Evolutionary conservation across 2,797 vertebrate genomes (phyloP), one percentile per base, ranked within the genome.

Genomic region (Protosalanx chinensis): DNA sequence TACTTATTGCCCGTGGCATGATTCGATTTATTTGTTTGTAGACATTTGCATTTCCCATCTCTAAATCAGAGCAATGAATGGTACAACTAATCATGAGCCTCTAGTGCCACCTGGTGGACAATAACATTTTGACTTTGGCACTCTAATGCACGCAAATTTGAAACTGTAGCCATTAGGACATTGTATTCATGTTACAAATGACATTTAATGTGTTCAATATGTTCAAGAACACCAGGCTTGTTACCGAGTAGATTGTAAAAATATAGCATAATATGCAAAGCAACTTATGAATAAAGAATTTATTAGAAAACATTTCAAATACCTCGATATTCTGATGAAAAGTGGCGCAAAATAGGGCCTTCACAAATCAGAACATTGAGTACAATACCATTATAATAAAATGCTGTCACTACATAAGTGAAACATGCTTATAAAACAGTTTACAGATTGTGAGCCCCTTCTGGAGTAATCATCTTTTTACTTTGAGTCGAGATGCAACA

Each of bases 61-160:
- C n/a, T 20, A 16, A 6, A 30, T 67, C 10, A 27, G 23, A 23
- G 37, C 27, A 3, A 15, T 27, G 35, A n/a, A 57, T 60, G 61
- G 35, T n/a, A 70, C 63, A 60, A 23, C 2, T 7, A 81, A 75
- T 79, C 18, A 27, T 32, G 71, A 75, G 60, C 57, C 75, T 78
- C 76, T 65, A 77, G 70, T 75, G 87, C 87, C 90, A 85, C 72
- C 91, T 91, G 77, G 81, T 91, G 90, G 87, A 32, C 35, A 41
- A 77, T 73, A 64, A 1, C 8, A 56, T 37, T 60, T 80, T 33
- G 6, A 68, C 29, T 4, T 27, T 3, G 18, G 10, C 23, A 32
- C 13, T 63, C 32, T 30, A 61, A 2, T 10, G n/a, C 20, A 27
- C 1, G 23, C 58, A 30, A 4, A 10, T 23, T 12, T 29, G 23